Conservation (phyloP, 2,888 invertebrate species). For the Pilophorus perplexus region DNA sequence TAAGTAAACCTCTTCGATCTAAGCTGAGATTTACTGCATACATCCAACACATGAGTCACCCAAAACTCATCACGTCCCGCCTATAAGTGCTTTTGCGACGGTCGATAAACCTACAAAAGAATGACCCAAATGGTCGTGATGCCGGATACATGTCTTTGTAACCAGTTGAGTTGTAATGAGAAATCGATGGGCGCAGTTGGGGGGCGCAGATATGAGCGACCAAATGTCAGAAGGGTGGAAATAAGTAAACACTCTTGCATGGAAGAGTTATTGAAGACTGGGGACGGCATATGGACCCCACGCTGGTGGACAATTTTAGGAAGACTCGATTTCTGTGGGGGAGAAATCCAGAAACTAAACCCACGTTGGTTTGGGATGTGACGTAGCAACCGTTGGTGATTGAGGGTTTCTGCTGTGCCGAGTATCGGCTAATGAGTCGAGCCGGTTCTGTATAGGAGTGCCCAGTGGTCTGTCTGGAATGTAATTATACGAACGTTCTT, state of each 20-base stretch:
- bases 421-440: constrained; percentile 2
- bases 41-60: constrained; percentile 1
- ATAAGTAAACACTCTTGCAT: too few relatives aligned
- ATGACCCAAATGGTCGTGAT: too few relatives aligned
- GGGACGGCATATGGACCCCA: constrained; percentile 4
- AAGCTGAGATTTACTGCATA: constrained; percentile 5
- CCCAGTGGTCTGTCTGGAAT: neutral
- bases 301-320: neutral
- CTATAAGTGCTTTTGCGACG: constrained; percentile 10
- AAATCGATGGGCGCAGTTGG: neutral
- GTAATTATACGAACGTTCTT: constrained; percentile 5
- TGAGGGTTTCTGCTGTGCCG: too few relatives aligned
- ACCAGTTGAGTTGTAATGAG: neutral
- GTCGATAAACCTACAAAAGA: constrained; percentile 13
- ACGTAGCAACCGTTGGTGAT: neutral
- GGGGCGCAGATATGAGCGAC: too few relatives aligned
- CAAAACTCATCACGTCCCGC: constrained; percentile 12
- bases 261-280: too few relatives aligned
- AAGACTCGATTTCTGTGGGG: neutral
- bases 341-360: neutral
- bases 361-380: constrained; percentile 3
- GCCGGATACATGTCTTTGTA: neutral
- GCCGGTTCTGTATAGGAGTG: constrained; percentile 14
- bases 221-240: constrained; percentile 4
- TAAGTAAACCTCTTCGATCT: neutral